Evolutionary conservation across 2,797 vertebrate species (phyloP), one percentile per base, ranked within the genome.

Genomic region (Morus bassanus): DNA sequence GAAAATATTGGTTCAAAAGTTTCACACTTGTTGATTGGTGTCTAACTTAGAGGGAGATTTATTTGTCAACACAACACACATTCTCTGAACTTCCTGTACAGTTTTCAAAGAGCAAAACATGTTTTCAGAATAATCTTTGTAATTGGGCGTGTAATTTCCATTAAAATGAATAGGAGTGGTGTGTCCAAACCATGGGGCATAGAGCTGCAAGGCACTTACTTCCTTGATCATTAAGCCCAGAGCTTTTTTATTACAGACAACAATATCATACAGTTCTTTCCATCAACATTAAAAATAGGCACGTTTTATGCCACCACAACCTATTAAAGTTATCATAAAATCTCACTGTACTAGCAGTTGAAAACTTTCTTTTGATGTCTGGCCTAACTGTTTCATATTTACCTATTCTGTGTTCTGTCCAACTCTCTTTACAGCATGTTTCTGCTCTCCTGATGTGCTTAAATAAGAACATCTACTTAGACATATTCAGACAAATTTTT

Each of bases 101-200:
- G 65, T 79, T 90, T 93, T 95, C 59, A 91, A 95, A 86, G 6
- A 88, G 17, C 15, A 85, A 94, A 94, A 48, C 86, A 85, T 51
- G 76, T 86, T 96, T 97, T 91, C 73, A 93, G 91, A 96, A 93
- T 89, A 83, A 90, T 18, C 30, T 81, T 69, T 69, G 87, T 75
- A 85, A 93, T 78, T 92, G 25, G 57, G 61, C 76, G 76, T 79
- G 50, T 67, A 91, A 95, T 95, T 93, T 80, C 80, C 73, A 95
- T 88, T 96, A 81, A 81, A 91, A 90, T 88, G 39, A 91, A 51
- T 79, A 46, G 25, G 35, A 90, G 22, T 79, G 39, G 28, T 2
- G 15, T 92, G 85, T 59, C 54, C 46, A 95, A 91, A 88, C 70
- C 15, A 43, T 88, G 83, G 76, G 54, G 35, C 65, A 53, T 13